Percentiles rank a stretch among this genome's conserved stretches.
Conservation (phyloP, 2,797 vertebrate species). For the Geotria australis region DNA sequence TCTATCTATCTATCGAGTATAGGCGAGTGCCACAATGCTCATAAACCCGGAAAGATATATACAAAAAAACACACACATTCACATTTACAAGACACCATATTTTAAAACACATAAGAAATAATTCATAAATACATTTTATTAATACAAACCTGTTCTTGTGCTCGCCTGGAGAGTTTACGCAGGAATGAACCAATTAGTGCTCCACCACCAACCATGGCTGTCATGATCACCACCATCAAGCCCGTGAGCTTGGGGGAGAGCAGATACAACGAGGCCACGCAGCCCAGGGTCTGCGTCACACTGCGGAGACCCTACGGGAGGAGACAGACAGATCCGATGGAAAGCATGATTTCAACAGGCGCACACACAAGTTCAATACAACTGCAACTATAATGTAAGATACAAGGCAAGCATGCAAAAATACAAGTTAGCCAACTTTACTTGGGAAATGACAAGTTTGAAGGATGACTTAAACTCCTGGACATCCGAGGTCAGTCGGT, state of each 20-base stretch:
- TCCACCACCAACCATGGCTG: slow-evolving; percentile 34
- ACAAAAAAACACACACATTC: neutral
- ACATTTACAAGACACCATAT: neutral
- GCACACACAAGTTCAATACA: too few relatives aligned
- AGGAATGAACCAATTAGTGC: slow-evolving; percentile 45
- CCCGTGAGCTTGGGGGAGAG: slow-evolving; percentile 63
- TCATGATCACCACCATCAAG: slow-evolving; percentile 38
- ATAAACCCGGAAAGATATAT: neutral
- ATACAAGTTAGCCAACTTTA: slow-evolving; percentile 5
- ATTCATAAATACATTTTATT: neutral
- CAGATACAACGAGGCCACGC: slow-evolving; percentile 54
- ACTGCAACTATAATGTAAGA: too few relatives aligned
- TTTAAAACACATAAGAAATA: neutral
- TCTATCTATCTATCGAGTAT: too few relatives aligned
- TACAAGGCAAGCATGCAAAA: too few relatives aligned
- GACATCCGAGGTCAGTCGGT: slow-evolving; percentile 55
- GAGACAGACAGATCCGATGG: neutral
- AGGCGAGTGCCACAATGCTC: too few relatives aligned
- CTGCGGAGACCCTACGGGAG: slow-evolving; percentile 46
- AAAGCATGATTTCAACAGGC: too few relatives aligned
- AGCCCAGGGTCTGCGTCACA: slow-evolving; percentile 47
- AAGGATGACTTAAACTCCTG: slow-evolving; percentile 95
- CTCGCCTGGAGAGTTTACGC: slow-evolving; percentile 39
- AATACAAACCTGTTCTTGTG: slow-evolving; percentile 52
- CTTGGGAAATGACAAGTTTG: slow-evolving; percentile 70